A percentile compares a stretch with the other conserved stretches of the same genome.
phyloP scores from a whole-genome alignment of 2,113 vertebrate genomes.

The Labeo rohita region DNA sequence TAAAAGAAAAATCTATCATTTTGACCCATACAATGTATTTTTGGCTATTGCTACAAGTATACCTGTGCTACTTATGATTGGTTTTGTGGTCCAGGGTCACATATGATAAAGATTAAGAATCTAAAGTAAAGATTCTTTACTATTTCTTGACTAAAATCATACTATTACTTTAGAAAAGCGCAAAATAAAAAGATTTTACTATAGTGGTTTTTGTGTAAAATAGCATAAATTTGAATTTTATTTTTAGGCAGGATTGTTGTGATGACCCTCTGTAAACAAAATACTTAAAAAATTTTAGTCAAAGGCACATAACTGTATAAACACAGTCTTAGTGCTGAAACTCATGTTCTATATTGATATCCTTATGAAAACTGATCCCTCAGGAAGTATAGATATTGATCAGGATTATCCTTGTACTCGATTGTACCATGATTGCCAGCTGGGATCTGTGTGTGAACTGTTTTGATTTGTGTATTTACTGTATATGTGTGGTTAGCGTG shows the following conservation, averaged over 20 bases:
- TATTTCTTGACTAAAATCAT: not conserved
- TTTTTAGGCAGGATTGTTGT: not conserved
- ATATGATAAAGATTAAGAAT: not conserved
- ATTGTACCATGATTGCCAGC: not conserved
- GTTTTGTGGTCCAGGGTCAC: too few relatives aligned
- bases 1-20: too few relatives aligned
- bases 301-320: not conserved
- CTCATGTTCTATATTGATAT: slow-evolving; percentile 10
- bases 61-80: too few relatives aligned
- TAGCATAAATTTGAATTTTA: not conserved
- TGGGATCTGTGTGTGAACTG: slow-evolving; percentile 23
- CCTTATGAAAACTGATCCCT: slow-evolving; percentile 24
- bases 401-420: slow-evolving; percentile 19
- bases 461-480: not conserved
- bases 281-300: not conserved
- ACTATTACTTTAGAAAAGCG: not conserved
- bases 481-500: not conserved
- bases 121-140: not conserved
- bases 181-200: not conserved
- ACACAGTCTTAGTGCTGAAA: not conserved
- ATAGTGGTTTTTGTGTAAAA: not conserved
- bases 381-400: slow-evolving; percentile 43
- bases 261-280: not conserved
- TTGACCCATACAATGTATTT: too few relatives aligned
- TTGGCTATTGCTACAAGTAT: too few relatives aligned